Evolutionary conservation across 2,113 vertebrate genomes (phyloP).

Genomic region (Thamnaconus septentrionalis): DNA sequence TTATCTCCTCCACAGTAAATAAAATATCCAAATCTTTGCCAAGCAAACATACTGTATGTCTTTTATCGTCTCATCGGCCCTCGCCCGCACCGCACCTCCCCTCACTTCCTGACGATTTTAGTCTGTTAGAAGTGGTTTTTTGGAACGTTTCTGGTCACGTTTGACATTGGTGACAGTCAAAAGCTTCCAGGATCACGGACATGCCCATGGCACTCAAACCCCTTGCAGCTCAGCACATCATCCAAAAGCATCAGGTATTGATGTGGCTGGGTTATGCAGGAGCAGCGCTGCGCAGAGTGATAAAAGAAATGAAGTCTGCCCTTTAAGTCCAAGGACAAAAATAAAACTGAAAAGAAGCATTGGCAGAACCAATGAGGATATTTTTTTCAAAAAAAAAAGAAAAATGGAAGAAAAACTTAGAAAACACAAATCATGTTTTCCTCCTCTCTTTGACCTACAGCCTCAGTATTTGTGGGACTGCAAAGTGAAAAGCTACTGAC

Average conservation of each 20-base stretch:
- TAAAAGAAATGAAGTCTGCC: conserved; percentile 8
- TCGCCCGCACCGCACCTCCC: neutral
- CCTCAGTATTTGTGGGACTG: neutral
- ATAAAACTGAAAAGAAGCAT: conserved; percentile 1
- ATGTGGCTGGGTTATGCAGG: conserved; percentile 7
- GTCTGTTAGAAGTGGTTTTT: too few relatives aligned
- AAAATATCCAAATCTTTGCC: too few relatives aligned
- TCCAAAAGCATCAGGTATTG: conserved; percentile 24
- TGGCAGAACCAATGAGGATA: conserved; percentile 4
- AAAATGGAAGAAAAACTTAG: neutral
- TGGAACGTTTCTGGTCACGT: too few relatives aligned
- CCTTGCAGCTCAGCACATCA: conserved; percentile 3
- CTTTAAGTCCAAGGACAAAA: conserved; percentile 15
- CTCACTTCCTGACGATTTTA: neutral
- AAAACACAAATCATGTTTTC: neutral
- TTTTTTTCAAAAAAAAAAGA: neutral
- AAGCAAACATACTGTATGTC: too few relatives aligned
- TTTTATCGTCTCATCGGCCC: too few relatives aligned
- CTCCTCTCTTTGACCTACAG: conserved; percentile 16
- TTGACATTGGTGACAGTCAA: too few relatives aligned
- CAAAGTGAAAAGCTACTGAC: conserved; percentile 20
- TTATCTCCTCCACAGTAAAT: too few relatives aligned
- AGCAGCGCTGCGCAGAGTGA: conserved; percentile 6
- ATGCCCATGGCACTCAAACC: neutral
- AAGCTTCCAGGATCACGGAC: too few relatives aligned